These are phyloP conservation scores for Acropternis orthonyx DNA, from an alignment of 2,797 vertebrate genomes.

Conservation along the genomic window DNA sequence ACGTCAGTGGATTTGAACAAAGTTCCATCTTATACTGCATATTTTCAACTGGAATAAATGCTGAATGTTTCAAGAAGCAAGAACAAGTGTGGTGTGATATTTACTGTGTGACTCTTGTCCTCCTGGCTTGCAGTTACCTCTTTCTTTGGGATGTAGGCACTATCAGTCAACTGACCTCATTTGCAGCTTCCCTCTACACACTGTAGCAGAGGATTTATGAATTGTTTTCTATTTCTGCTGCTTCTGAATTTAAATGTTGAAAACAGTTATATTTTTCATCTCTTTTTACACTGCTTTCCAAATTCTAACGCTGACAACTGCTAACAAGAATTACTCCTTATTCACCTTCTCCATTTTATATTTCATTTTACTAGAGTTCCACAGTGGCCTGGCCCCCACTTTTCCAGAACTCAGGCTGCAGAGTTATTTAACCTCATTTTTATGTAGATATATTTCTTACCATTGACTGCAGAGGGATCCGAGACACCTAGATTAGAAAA, in stretches of 20 bases:
- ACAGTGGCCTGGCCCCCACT: accelerated
- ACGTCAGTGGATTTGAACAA: background rate
- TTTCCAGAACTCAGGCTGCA: background rate
- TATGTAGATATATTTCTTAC: background rate
- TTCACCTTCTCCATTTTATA: background rate
- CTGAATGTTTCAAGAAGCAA: background rate
- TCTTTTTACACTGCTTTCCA: background rate
- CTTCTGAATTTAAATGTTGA: background rate
- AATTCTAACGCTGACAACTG: background rate
- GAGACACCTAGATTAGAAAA: background rate
- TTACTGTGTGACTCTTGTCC: background rate
- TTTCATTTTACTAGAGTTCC: background rate
- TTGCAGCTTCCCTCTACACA: background rate
- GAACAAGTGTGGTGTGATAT: background rate
- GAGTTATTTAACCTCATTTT: background rate
- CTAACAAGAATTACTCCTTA: background rate
- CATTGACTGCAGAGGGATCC: background rate
- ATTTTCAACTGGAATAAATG: background rate
- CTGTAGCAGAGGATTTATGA: background rate
- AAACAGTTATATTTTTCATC: background rate
- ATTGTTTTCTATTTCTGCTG: background rate
- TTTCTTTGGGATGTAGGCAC: background rate
- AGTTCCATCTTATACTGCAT: background rate
- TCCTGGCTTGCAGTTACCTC: background rate
- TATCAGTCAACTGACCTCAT: background rate